phyloP scores from a whole-genome alignment of 2,888 invertebrate genomes.

The Oasisia sp. region DNA sequence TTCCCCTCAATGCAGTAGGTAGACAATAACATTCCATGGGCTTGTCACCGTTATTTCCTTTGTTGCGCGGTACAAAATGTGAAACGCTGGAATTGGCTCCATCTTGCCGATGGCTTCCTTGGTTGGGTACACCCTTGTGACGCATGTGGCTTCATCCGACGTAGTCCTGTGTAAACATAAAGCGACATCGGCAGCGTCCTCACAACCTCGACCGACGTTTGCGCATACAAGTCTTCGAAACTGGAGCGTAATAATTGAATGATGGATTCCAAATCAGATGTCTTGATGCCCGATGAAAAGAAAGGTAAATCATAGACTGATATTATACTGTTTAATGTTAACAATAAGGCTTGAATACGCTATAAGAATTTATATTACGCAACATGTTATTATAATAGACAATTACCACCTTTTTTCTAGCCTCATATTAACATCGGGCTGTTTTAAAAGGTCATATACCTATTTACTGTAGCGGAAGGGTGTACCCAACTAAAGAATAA shows the following conservation, averaged over 20 bases:
- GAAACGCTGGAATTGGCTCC: neutral
- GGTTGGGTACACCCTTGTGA: neutral
- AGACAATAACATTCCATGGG: neutral
- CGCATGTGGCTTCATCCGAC: neutral
- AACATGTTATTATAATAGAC: no score
- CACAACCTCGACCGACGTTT: neutral
- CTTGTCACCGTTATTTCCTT: neutral
- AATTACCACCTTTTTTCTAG: no score
- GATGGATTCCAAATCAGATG: conserved; percentile 6
- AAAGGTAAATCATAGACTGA: neutral
- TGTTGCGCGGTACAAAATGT: neutral
- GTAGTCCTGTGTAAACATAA: neutral
- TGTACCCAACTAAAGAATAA: neutral
- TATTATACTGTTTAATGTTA: neutral
- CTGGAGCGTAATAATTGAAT: neutral
- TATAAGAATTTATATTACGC: no score
- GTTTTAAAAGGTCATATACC: no score
- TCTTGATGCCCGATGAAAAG: neutral
- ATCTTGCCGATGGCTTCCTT: neutral
- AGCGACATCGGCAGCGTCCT: neutral
- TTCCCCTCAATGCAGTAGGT: no score
- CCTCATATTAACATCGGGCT: no score
- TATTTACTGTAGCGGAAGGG: neutral
- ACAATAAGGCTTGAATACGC: no score
- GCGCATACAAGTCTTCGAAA: neutral